Base-by-base conservation (phyloP, 2,113 vertebrate species). In the Crotalus tigris region DNA sequence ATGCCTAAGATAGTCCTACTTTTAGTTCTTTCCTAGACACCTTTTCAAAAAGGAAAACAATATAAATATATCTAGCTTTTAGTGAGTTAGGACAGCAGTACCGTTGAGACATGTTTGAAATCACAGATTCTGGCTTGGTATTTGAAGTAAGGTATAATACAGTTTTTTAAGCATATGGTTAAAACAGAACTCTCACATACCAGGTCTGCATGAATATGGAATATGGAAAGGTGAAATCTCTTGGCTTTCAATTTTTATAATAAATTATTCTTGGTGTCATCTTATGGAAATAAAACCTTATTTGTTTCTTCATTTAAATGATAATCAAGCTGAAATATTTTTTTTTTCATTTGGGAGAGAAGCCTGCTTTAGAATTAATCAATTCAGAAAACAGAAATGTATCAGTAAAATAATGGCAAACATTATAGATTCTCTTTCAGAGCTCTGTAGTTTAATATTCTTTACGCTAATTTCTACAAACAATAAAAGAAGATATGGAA, bases 401-500 rank as follows among this genome's bases (percentile, higher is more conserved):
- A 59, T 59, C 13, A 53, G 44, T 54, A 57, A 81, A 54, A 23
- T 39, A 54, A 91, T 12, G 33, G 21, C 69, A 85, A n/a, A 44
- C 33, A 58, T 17, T n/a, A 46, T 3, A 23, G 46, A 94, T 96
- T 95, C 93, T 44, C 81, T 93, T 94, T 93, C 64, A 8, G 53
- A 94, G 53, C 51, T 54, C 90, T 59, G 89, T 0, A 0, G 94
- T 95, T 96, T 94, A 92, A 89, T 91, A 92, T 13, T 92, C 95
- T 96, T 96, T 94, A 97, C 1, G 17, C 75, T 89, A 90, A 90
- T 44, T 57, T 94, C 87, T 90, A 92, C 0, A 0, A 64, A 90
- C n/a, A 29, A 10, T 8, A 87, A 91, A 93, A 95, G 90, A 75
- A 92, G 94, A 96, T 94, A 95, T 85, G 81, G 92, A 92, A 95